Evolutionary conservation across 2,888 invertebrate species (phyloP).

Genomic region (Leptarthrus brevirostris): DNA sequence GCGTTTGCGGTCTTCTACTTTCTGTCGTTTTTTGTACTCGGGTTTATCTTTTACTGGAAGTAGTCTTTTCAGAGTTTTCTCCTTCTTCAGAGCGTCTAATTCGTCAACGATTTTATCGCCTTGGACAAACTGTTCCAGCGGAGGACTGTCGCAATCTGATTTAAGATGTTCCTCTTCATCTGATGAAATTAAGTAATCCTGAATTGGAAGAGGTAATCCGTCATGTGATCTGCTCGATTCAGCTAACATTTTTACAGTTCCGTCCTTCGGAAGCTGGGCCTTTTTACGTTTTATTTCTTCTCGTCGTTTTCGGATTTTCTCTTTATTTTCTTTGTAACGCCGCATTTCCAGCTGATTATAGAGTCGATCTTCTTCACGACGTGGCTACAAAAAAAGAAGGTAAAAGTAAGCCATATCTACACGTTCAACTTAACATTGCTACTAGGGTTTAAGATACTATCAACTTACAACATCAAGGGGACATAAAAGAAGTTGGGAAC

Average conservation of each 20-base stretch:
- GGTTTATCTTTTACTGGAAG: slow-evolving; percentile 56
- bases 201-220: slow-evolving; percentile 58
- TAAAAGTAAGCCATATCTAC: too few relatives aligned
- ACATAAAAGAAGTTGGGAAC: too few relatives aligned
- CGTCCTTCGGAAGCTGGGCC: neutral
- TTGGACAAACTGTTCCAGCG: slow-evolving; percentile 60
- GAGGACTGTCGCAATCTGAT: slow-evolving; percentile 58
- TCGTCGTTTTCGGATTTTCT: slow-evolving; percentile 74
- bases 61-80: slow-evolving; percentile 58
- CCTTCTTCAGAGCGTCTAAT: slow-evolving; percentile 61
- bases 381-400: slow-evolving; percentile 71
- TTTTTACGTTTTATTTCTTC: slow-evolving; percentile 59
- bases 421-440: too few relatives aligned
- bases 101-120: slow-evolving; percentile 63
- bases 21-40: slow-evolving; percentile 58
- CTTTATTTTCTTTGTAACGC: slow-evolving; percentile 82
- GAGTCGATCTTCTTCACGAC: slow-evolving; percentile 81
- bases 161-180: slow-evolving; percentile 60
- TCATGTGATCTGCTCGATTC: neutral
- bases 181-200: slow-evolving; percentile 61
- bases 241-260: neutral
- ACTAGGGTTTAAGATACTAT: too few relatives aligned
- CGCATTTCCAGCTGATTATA: slow-evolving; percentile 78
- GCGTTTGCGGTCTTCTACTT: slow-evolving; percentile 55
- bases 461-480: too few relatives aligned